These are phyloP conservation scores for Bubalus kerabau DNA, from an alignment of 2,113 vertebrate species.

Conservation along the genomic window DNA sequence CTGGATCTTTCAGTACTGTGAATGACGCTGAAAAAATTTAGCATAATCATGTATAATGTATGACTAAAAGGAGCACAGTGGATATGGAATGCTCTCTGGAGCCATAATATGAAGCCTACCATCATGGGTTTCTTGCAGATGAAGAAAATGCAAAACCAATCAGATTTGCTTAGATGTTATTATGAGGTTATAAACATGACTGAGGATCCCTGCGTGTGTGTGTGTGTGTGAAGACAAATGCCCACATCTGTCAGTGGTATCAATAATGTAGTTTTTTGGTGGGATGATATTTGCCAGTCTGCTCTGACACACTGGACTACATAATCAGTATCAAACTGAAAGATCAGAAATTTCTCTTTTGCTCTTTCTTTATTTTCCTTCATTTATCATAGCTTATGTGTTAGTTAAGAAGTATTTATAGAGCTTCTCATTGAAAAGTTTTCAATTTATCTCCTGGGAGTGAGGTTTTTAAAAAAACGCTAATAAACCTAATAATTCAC, in stretches of 20 bases:
- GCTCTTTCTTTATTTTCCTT: neutral
- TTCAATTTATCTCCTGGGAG: neutral
- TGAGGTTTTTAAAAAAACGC: neutral
- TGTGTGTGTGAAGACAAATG: neutral
- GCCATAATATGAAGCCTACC: neutral
- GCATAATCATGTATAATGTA: neutral
- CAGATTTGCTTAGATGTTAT: neutral
- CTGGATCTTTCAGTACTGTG: neutral
- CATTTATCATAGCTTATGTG: neutral
- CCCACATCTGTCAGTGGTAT: neutral
- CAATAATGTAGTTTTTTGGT: neutral
- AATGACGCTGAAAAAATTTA: neutral
- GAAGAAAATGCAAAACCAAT: neutral
- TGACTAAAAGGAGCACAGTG: neutral
- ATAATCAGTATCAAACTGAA: neutral
- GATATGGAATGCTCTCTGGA: neutral
- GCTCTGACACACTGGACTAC: neutral
- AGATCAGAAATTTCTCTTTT: neutral
- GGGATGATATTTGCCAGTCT: neutral
- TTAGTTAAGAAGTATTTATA: neutral
- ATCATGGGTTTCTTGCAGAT: neutral
- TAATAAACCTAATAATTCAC: neutral
- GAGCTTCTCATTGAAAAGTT: neutral
- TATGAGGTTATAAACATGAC: neutral
- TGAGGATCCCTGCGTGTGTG: neutral